Base-by-base conservation (phyloP, 2,113 vertebrate species). In the Carollia perspicillata region DNA sequence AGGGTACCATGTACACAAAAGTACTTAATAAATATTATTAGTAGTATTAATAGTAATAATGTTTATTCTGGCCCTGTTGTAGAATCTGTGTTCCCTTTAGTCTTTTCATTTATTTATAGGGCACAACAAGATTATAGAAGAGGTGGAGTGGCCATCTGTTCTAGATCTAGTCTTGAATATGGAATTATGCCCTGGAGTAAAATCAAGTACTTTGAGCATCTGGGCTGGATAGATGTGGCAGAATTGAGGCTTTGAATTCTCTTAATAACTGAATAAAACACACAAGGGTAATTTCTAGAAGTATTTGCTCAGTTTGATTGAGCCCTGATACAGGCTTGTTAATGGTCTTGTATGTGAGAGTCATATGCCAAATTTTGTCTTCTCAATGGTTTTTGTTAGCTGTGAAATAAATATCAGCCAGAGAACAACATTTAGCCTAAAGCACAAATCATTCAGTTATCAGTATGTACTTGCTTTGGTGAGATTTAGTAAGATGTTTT, bases 111-210 rank as follows among this genome's bases (percentile, higher is more conserved):
- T 96, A 94, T 97, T 92, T 92, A 83, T 87, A 75, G 79, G 87
- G 51, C n/a, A 93, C 89, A 93, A 49, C 72, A 37, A 92, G 80
- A 92, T 95, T 88, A 97, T 88, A 35, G 79, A 51, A 92, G 90
- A 88, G 95, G 84, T 95, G 40, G 90, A 95, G 42, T 96, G 81
- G 84, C 97, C 97, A 97, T 97, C 96, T 97, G 97, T 95, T 97
- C 96, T 97, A 97, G 97, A 96, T 97, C 96, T 95, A 93, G 66
- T 92, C 94, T 96, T 97, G 93, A 97, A 96, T 96, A 93, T 90
- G 77, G 84, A 97, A 97, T 97, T 96, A 95, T 92, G 94, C 95
- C 90, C 95, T 68, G 49, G 88, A 69, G 95, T 96, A 69, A 97
- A 95, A 96, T 97, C 90, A 93, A 97, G 53, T 92, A 83, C 47